A percentile compares a stretch with the other conserved stretches of the same genome.
phyloP scores from a whole-genome alignment of 2,113 vertebrate species.

The Lucifuga dentata region DNA sequence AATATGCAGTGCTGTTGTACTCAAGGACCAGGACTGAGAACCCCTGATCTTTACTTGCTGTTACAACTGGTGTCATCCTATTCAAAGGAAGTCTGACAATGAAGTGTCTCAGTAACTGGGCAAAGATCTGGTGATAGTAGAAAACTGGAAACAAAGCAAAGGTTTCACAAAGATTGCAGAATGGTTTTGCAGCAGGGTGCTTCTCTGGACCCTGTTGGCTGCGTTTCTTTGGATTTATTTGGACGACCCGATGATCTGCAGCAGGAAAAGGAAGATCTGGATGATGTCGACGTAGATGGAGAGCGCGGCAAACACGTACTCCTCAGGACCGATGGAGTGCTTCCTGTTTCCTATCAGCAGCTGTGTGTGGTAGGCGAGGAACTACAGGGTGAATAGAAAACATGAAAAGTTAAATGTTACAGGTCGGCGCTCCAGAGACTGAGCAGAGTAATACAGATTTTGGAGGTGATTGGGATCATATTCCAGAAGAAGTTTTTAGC shows the following conservation, averaged over 20 bases:
- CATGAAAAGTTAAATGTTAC: too few species aligned
- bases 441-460: too few species aligned
- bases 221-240: constrained; percentile 52
- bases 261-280: constrained; percentile 93
- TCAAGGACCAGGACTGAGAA: too few species aligned
- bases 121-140: too few species aligned
- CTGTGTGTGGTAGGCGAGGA: constrained; percentile 96
- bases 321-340: constrained; percentile 91
- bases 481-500: too few species aligned
- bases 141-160: constrained; percentile 8
- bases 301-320: constrained; percentile 92
- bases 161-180: background rate
- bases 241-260: constrained; percentile 88
- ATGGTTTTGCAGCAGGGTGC: background rate
- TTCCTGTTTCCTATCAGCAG: constrained; percentile 95
- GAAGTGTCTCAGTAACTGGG: too few species aligned
- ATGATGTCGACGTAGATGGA: constrained; percentile 94
- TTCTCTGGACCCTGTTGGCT: background rate
- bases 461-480: too few species aligned
- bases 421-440: too few species aligned
- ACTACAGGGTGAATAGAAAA: constrained; percentile 79
- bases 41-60: too few species aligned
- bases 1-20: too few species aligned
- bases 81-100: too few species aligned
- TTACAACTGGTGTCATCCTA: too few species aligned